Base-by-base conservation (phyloP, 2,888 invertebrate species). In the Meiosimyza decipiens region DNA sequence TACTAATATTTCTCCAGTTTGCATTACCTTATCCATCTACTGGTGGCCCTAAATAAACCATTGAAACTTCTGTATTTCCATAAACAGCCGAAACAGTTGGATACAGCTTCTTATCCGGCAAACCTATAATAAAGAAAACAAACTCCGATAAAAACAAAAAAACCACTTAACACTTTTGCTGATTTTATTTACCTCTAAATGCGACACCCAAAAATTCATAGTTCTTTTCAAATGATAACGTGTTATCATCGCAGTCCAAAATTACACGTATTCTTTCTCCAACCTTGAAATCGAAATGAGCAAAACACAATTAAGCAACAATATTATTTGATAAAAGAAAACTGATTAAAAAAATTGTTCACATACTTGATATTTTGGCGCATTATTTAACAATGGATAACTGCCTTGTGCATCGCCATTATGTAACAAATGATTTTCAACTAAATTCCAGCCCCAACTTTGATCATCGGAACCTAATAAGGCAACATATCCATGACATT, bases 361-460 rank as follows among this genome's bases (percentile, higher is more conserved):
- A 59, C 67, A 84, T 88, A 96, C 97, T 91, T 98, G 97, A 90
- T 99, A 99, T 89, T 97, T 98, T 68, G 98, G 97, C 79, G 97
- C 96, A 89, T 99, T 99, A 88, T 95, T 98, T 75, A 97, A 89
- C 75, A 95, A 88, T 57, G 98, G 98, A 89, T 96, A 98, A 85
- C 94, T 95, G 77, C 97, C 97, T 88, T 96, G 95, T 77, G 94
- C 94, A 88, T 97, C 95, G 71, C 98, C 98, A 89, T 98, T 97
- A 87, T 99, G 98, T 80, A 98, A 89, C 79, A 99, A 91, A 88
- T 95, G 93, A 89, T 98, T 99, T 88, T 99, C 98, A 67, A 99
- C 98, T 80, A 99, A 90, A 90, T 99, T 99, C 99, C 99, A 99
- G 15, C 99, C 99, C 99, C 99, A 99, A 83, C 97, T 98, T 86